phyloP scores from a whole-genome alignment of 1,140 invertebrate genomes.

The Scaptomyza hsui region DNA sequence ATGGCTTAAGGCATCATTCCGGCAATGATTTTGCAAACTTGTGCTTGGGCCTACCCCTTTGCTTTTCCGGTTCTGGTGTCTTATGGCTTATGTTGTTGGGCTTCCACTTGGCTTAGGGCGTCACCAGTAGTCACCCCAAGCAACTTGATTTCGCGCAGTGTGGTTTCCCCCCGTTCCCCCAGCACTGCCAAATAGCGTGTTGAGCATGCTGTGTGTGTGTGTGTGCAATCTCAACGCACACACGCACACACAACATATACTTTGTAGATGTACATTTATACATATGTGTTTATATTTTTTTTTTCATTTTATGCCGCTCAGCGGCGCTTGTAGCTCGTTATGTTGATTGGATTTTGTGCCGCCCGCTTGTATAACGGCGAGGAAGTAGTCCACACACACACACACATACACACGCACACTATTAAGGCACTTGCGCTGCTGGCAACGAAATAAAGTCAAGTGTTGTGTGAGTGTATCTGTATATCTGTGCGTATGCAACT shows the following conservation, averaged over 20 bases:
- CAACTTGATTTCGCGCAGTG: conserved; percentile 28
- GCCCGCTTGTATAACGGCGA: conserved; percentile 62
- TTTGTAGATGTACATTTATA: conserved; percentile 4
- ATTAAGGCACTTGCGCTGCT: conserved; percentile 67
- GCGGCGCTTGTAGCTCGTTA: conserved; percentile 80
- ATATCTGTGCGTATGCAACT: conserved; percentile 36
- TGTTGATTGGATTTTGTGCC: conserved; percentile 83
- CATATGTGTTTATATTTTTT: conserved; percentile 56
- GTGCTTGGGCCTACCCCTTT: conserved; percentile 30
- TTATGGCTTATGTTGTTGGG: conserved; percentile 24
- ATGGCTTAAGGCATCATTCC: conserved; percentile 25
- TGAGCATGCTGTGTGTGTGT: conserved; percentile 44
- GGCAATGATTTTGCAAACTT: conserved; percentile 33
- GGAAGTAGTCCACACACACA: conserved; percentile 71
- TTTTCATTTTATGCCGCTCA: conserved; percentile 80
- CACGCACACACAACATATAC: conserved; percentile 25
- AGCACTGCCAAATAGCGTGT: conserved; percentile 30
- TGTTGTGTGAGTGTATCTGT: conserved; percentile 43
- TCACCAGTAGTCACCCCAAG: conserved; percentile 16
- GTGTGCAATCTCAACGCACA: conserved; percentile 42
- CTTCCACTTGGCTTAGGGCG: conserved; percentile 32
- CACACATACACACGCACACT: conserved; percentile 59
- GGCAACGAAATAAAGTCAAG: conserved; percentile 79
- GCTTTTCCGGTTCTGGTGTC: neutral
- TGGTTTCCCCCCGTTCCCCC: neutral